These are phyloP conservation scores for Drosophila kuntzei DNA, from an alignment of 2,888 invertebrate species.

Conservation along the genomic window DNA sequence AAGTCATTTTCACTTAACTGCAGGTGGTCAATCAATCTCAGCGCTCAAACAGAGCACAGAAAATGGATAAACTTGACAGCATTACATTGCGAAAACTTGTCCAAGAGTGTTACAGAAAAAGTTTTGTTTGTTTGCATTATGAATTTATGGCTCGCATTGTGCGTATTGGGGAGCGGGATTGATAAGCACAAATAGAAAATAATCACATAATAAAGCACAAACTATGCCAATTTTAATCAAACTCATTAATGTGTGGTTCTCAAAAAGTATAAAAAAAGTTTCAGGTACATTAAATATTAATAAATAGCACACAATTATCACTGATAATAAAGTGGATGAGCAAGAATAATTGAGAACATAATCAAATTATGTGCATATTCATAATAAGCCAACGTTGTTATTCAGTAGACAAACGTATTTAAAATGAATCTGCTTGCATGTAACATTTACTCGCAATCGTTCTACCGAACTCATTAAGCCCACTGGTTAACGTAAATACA, in stretches of 20 bases:
- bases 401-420: neutral
- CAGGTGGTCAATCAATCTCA: conserved; percentile 55
- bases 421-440: neutral
- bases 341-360: neutral
- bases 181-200: conserved; percentile 2
- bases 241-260: conserved; percentile 44
- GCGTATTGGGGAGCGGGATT: neutral
- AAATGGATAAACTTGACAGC: conserved; percentile 46
- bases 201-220: conserved; percentile 16
- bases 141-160: conserved; percentile 44
- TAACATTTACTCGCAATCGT: neutral
- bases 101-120: conserved; percentile 14
- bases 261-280: conserved; percentile 32
- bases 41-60: conserved; percentile 3
- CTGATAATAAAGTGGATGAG: conserved; percentile 29
- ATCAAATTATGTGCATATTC: conserved; percentile 20
- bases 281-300: conserved; percentile 63
- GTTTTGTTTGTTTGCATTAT: conserved; percentile 46
- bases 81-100: conserved; percentile 52
- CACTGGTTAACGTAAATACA: neutral
- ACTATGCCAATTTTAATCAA: conserved; percentile 59
- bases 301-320: conserved; percentile 44
- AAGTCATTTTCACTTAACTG: conserved; percentile 51
- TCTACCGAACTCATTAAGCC: neutral
- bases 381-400: conserved; percentile 3